Base-by-base conservation (phyloP, 2,888 invertebrate genomes). In the Pharmacophagus antenor region DNA sequence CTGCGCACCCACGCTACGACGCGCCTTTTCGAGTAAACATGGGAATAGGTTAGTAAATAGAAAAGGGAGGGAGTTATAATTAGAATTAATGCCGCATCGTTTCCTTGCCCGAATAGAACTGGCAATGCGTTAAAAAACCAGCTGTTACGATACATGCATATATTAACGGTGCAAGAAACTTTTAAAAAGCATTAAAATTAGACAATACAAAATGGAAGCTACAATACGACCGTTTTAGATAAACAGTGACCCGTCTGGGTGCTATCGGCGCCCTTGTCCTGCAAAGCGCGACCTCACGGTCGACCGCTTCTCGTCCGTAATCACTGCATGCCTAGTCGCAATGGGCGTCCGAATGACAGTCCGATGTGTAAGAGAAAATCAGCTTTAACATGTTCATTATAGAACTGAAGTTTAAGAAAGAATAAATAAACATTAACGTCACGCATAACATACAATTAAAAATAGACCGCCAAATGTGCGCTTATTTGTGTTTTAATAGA, bases 21-120 rank as follows among this genome's bases (percentile, higher is more conserved):
- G 80, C 84, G 88, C 84, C 87, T 87, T 85, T 84, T 82, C 76
- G 80, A 80, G 87, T 88, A 88, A 89, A 90, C 87, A 90, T 76
- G 74, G 82, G 80, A 83, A 86, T 86, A 80, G 75, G 79, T 79
- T 69, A 67, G 78, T 75, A 88, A 88, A 89, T 88, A 89, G 84
- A 82, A 83, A 82, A 84, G 83, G 82, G 82, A 83, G 84, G 79
- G 82, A 80, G 84, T 76, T 88, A 88, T 88, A 88, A 89, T 89
- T 88, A 89, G 88, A 89, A 88, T 82, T 79, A 84, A 86, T 80
- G 80, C 80, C 74, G 74, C 74, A 72, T 76, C 73, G 73, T 76
- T 78, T 77, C 73, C 70, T 73, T 68, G 66, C 69, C 67, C 23
- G 52, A 52, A 57, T 53, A 53, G 21, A 53, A 61, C 56, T 25